Conservation (phyloP, 2,797 vertebrate species). For the Poeciliopsis infans region DNA sequence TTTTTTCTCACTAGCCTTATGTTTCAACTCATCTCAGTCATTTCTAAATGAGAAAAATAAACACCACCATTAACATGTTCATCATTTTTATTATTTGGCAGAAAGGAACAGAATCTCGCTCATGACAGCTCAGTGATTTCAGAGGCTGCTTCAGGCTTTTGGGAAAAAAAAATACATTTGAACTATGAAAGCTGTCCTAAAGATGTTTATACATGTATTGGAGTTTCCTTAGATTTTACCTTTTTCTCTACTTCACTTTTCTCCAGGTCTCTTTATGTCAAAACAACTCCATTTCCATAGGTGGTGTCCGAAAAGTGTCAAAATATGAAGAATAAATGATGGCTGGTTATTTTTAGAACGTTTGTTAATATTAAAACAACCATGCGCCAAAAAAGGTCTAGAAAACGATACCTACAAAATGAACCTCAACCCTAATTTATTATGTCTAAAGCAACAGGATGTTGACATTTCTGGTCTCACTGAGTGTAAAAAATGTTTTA, state of each 20-base stretch:
- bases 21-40: constrained; percentile 13
- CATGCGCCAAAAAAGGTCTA: background rate
- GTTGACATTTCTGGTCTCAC: background rate
- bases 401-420: background rate
- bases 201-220: background rate
- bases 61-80: constrained; percentile 3
- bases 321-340: background rate
- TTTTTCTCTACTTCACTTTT: background rate
- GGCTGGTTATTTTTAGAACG: background rate
- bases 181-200: background rate
- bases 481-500: background rate
- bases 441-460: background rate
- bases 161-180: background rate
- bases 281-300: background rate
- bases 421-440: background rate
- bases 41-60: constrained; percentile 17
- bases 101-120: constrained; percentile 26
- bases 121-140: constrained; percentile 23
- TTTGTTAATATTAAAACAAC: background rate
- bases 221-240: background rate
- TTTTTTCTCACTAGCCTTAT: constrained; percentile 9
- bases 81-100: constrained; percentile 16
- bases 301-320: background rate
- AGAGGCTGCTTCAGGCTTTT: background rate
- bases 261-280: background rate